Evolutionary conservation across 2,888 invertebrate genomes (phyloP).

Genomic region (Crematogaster levior): DNA sequence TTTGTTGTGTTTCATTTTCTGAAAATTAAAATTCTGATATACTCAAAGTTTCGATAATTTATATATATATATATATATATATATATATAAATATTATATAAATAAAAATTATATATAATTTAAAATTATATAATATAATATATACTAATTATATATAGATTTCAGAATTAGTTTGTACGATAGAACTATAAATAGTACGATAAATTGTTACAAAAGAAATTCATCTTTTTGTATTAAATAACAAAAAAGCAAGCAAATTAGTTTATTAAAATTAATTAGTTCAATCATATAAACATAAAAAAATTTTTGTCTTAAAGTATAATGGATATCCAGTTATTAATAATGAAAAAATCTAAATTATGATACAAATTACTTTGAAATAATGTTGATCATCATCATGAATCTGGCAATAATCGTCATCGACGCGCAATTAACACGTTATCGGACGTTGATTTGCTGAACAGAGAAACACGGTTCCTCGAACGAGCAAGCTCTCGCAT

Average conservation of each 20-base stretch:
- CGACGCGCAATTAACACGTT: slow-evolving; percentile 24
- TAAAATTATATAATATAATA: too few species aligned
- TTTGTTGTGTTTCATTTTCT: background rate
- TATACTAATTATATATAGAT: background rate
- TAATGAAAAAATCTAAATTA: background rate
- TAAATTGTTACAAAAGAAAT: background rate
- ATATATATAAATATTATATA: too few species aligned
- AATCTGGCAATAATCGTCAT: slow-evolving; percentile 21
- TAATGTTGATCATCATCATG: slow-evolving; percentile 1
- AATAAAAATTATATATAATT: too few species aligned
- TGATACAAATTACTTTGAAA: background rate
- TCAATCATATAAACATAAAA: background rate
- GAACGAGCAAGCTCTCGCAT: slow-evolving; percentile 23
- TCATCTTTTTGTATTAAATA: background rate
- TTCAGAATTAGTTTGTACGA: background rate
- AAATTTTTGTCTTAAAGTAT: background rate
- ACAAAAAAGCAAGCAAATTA: background rate
- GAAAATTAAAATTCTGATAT: background rate
- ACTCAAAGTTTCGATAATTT: background rate
- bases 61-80: too few species aligned
- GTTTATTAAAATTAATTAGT: background rate
- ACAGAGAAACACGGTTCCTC: slow-evolving; percentile 31
- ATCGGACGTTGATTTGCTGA: slow-evolving; percentile 41
- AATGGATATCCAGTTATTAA: background rate
- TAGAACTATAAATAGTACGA: background rate